Percentiles rank a stretch among this genome's conserved stretches.
These are phyloP conservation scores for Clepsis dumicolana DNA, from an alignment of 2,888 invertebrate genomes.

Conservation along the genomic window DNA sequence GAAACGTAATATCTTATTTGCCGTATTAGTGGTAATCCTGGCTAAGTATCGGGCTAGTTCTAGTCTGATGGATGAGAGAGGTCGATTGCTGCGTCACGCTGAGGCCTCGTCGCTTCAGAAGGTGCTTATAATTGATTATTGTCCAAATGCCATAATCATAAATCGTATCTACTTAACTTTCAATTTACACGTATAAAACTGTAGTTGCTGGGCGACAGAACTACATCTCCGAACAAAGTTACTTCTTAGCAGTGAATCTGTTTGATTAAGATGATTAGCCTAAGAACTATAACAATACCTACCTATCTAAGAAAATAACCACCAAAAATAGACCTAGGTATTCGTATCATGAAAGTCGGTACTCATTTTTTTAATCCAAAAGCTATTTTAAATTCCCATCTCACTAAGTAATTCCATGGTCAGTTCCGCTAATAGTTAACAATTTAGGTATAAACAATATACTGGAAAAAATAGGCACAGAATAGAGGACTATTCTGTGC, in stretches of 20 bases:
- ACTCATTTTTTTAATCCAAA: neutral
- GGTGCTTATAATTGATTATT: constrained; percentile 31
- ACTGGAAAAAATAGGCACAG: neutral
- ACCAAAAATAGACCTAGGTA: no score
- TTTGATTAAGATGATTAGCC: no score
- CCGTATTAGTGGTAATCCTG: constrained; percentile 30
- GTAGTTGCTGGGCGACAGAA: no score
- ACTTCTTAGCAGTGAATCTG: no score
- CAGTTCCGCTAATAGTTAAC: neutral
- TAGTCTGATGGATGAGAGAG: constrained; percentile 37
- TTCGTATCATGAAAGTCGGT: no score
- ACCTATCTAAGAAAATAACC: no score
- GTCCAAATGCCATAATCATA: neutral
- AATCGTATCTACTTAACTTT: neutral
- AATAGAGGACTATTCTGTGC: no score
- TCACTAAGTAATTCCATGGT: constrained; percentile 1
- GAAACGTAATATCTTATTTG: constrained; percentile 25
- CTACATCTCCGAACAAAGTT: neutral
- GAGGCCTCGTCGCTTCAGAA: constrained; percentile 13
- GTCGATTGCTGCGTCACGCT: constrained; percentile 33
- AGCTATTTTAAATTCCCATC: neutral
- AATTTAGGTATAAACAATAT: neutral
- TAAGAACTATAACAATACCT: no score
- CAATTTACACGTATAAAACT: neutral
- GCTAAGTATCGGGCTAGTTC: constrained; percentile 26